phyloP scores from a whole-genome alignment of 35 echinoderm and acorn worm genomes.

The Lytechinus pictus region DNA sequence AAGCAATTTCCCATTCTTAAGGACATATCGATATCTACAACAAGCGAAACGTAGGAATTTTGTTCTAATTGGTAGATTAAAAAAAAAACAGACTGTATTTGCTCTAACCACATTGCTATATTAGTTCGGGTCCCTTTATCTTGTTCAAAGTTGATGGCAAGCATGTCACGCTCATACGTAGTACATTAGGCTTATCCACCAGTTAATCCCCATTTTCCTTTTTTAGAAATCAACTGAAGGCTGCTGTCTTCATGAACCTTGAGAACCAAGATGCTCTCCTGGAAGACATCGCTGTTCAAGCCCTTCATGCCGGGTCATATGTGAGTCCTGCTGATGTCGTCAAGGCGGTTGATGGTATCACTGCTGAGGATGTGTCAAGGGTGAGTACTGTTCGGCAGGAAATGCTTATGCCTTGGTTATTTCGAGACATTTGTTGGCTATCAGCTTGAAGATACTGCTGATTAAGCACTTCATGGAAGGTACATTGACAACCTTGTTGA shows the following conservation, averaged over 20 bases:
- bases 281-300: conserved; percentile 82
- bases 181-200: neutral
- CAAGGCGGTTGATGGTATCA: conserved; percentile 78
- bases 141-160: too few relatives aligned
- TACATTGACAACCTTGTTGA: conserved; percentile 45
- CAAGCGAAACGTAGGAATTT: too few relatives aligned
- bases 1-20: too few relatives aligned
- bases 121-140: too few relatives aligned
- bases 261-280: conserved; percentile 84
- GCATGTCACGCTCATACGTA: neutral
- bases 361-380: conserved; percentile 72
- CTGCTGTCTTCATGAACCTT: conserved; percentile 76
- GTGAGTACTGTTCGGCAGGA: conserved; percentile 49
- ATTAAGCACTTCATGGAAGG: conserved; percentile 65
- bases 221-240: conserved; percentile 85
- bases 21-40: too few relatives aligned
- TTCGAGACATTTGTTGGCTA: neutral
- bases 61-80: too few relatives aligned
- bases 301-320: conserved; percentile 63
- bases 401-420: neutral
- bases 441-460: neutral
- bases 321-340: conserved; percentile 43
- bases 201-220: neutral
- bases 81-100: too few relatives aligned
- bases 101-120: too few relatives aligned